Conservation (phyloP, 2,113 vertebrate genomes). For the Hemiprocne comata region DNA sequence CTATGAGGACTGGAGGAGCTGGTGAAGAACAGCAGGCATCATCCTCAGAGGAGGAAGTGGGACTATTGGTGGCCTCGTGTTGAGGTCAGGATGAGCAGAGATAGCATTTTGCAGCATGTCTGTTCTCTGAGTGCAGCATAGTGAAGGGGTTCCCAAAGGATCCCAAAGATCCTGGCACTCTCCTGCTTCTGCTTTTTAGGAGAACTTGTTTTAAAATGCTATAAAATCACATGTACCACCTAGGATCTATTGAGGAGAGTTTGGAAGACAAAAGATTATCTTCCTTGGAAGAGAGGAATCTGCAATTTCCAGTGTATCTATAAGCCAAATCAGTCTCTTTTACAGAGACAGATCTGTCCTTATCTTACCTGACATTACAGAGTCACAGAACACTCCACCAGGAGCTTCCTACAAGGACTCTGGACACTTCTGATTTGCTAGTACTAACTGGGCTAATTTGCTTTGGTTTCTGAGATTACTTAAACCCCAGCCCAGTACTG, state of each 20-base stretch:
- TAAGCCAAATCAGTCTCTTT: neutral
- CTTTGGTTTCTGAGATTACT: neutral
- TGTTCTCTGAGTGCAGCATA: neutral
- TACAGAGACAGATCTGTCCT: neutral
- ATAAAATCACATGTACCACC: neutral
- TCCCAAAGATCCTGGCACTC: neutral
- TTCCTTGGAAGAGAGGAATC: neutral
- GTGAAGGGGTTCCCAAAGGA: neutral
- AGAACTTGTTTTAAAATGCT: neutral
- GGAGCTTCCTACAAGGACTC: neutral
- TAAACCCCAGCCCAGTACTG: neutral
- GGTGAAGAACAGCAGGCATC: neutral
- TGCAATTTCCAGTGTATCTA: neutral
- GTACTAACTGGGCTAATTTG: neutral
- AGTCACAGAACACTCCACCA: neutral
- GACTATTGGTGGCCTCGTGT: fast-evolving
- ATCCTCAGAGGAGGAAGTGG: neutral
- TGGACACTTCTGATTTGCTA: neutral
- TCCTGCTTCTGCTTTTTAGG: neutral
- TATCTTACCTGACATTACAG: neutral
- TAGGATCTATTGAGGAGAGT: neutral
- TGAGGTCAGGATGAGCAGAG: neutral
- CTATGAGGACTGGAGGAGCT: neutral
- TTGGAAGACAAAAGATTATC: neutral
- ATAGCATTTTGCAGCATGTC: neutral